Evolutionary conservation across 2,797 vertebrate species (phyloP).

Genomic region (Parauchenoglanis punctatus): DNA sequence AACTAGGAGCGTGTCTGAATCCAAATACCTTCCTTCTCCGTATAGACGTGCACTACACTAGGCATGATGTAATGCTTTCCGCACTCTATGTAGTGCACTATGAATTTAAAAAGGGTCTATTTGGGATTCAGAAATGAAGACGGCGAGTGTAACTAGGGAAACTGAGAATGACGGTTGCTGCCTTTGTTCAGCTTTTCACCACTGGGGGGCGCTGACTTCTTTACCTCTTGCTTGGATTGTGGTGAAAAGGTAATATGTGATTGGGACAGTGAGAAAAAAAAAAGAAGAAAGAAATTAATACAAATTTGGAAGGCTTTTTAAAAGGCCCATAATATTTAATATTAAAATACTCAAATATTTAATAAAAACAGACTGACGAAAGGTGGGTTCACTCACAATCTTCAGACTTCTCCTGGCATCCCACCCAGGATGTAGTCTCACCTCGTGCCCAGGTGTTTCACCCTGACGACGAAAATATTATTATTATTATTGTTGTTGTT

Average conservation of each 20-base stretch:
- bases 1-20: background rate
- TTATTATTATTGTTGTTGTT: background rate
- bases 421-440: background rate
- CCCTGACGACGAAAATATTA: background rate
- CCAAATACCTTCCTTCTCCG: background rate
- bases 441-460: background rate
- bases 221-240: background rate
- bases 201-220: conserved; percentile 46
- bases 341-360: background rate
- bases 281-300: background rate
- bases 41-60: background rate
- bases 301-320: background rate
- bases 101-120: background rate
- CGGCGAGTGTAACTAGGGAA: background rate
- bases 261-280: background rate
- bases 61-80: too few relatives aligned
- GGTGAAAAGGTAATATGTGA: background rate
- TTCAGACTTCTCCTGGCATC: background rate
- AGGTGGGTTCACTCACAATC: background rate
- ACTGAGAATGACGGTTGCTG: background rate
- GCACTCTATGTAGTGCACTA: background rate
- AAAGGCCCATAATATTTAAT: background rate
- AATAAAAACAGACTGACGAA: background rate
- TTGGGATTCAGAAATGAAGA: background rate
- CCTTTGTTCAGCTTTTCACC: conserved; percentile 32